phyloP scores from a whole-genome alignment of 2,113 vertebrate species.

The Istiophorus platypterus region DNA sequence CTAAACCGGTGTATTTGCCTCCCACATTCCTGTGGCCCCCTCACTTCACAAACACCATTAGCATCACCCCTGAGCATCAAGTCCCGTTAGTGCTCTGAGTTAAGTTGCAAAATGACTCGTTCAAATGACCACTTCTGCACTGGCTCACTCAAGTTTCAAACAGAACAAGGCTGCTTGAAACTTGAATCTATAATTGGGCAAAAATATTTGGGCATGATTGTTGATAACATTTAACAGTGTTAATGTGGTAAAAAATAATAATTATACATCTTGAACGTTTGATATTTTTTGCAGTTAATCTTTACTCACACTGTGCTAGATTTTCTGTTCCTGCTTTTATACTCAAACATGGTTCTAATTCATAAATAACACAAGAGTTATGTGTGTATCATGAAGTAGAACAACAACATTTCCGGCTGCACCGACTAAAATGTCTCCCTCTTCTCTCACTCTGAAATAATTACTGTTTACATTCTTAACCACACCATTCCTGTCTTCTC shows the following conservation, averaged over 20 bases:
- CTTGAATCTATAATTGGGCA: conserved; percentile 16
- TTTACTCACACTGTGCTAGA: not conserved
- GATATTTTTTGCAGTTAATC: not conserved
- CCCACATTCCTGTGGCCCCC: conserved; percentile 35
- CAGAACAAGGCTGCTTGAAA: conserved; percentile 36
- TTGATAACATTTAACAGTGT: not conserved
- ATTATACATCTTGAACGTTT: not conserved
- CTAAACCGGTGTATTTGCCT: conserved; percentile 28
- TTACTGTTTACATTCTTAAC: conserved; percentile 23
- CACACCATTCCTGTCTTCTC: conserved; percentile 20
- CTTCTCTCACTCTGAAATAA: conserved; percentile 40
- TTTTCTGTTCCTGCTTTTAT: conserved; percentile 58
- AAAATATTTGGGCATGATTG: not conserved
- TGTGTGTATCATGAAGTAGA: conserved; percentile 18
- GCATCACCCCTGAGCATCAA: conserved; percentile 18
- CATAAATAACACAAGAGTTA: conserved; percentile 15
- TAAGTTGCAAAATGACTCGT: conserved; percentile 4
- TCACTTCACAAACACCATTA: conserved; percentile 58
- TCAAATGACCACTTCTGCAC: conserved; percentile 27
- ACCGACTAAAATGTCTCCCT: conserved; percentile 19
- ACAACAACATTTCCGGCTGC: not conserved
- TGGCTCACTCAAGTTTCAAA: conserved; percentile 37
- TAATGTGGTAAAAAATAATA: not conserved
- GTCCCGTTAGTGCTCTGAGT: not conserved
- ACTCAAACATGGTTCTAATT: conserved; percentile 7